Evolutionary conservation across 2,888 invertebrate genomes (phyloP).

Genomic region (Acronicta aceris): DNA sequence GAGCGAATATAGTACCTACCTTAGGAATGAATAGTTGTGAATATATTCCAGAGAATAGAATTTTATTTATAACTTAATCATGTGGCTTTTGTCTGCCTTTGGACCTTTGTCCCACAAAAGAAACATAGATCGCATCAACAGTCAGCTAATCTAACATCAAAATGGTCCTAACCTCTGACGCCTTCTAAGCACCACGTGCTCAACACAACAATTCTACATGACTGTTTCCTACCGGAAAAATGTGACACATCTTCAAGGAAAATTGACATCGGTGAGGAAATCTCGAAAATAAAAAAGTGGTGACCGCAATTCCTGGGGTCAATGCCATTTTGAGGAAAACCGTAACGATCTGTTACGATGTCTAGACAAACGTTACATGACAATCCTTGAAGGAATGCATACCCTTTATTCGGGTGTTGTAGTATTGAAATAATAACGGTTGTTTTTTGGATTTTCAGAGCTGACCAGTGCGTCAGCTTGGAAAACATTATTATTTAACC

Average conservation of each 20-base stretch:
- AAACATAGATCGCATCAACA: not conserved
- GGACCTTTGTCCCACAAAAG: not conserved
- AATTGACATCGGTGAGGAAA: slow-evolving; percentile 6
- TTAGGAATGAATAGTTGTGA: no score
- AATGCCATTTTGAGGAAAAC: slow-evolving; percentile 54
- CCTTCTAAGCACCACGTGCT: not conserved
- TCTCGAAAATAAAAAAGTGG: slow-evolving; percentile 18
- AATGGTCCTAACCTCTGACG: not conserved
- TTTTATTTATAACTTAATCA: no score
- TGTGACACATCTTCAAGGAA: slow-evolving; percentile 11
- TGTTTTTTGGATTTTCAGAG: not conserved
- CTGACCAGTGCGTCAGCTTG: not conserved
- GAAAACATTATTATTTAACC: not conserved
- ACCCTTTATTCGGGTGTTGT: slow-evolving; percentile 8
- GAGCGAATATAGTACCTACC: no score
- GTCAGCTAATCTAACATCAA: not conserved
- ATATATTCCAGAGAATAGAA: no score
- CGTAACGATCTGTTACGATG: slow-evolving; percentile 30
- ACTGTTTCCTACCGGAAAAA: slow-evolving; percentile 1
- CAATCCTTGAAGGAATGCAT: slow-evolving; percentile 22
- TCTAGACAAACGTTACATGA: slow-evolving; percentile 43
- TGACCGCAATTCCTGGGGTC: slow-evolving; percentile 32
- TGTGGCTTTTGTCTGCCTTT: not conserved
- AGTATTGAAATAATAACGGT: not conserved
- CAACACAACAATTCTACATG: not conserved